These are phyloP conservation scores for Atherinomorus stipes DNA, from an alignment of 2,113 vertebrate species.

Conservation along the genomic window DNA sequence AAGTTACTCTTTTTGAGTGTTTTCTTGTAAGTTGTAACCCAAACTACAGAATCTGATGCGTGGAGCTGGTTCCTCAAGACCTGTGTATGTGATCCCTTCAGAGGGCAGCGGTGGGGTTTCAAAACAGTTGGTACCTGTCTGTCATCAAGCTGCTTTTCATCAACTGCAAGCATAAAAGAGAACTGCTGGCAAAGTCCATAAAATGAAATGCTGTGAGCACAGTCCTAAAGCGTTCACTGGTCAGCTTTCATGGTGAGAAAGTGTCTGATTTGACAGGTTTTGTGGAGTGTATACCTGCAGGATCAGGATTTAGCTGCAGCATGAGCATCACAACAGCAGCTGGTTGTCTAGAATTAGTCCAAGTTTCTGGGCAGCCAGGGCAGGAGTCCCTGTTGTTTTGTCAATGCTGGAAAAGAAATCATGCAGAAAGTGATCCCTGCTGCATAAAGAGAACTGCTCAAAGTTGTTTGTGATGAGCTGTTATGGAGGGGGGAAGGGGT, in stretches of 20 bases:
- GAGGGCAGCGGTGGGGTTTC: constrained; percentile 3
- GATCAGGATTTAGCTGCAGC: constrained; percentile 33
- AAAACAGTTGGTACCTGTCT: constrained; percentile 27
- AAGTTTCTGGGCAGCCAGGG: constrained; percentile 19
- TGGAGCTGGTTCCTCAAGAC: not conserved
- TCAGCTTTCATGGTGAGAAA: constrained; percentile 9
- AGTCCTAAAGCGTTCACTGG: constrained; percentile 2
- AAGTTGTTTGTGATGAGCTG: constrained; percentile 9
- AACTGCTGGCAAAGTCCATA: constrained; percentile 12
- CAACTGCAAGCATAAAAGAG: not conserved
- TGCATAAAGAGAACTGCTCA: constrained; percentile 8
- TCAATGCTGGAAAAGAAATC: constrained; percentile 26
- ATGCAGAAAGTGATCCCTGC: constrained; percentile 19
- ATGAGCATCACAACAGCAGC: constrained; percentile 25
- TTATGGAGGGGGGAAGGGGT: not conserved
- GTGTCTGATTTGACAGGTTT: constrained; percentile 36
- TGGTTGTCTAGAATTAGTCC: constrained; percentile 35
- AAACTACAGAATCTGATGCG: not conserved
- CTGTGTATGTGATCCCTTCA: constrained; percentile 1
- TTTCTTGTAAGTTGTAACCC: not conserved
- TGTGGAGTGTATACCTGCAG: constrained; percentile 27
- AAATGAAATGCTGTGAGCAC: constrained; percentile 18
- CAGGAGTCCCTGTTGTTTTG: constrained; percentile 38
- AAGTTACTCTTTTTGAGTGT: not conserved
- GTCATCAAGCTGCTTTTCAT: constrained; percentile 13